These are phyloP conservation scores for Brienomyrus brachyistius DNA, from an alignment of 2,113 vertebrate genomes.

Conservation along the genomic window DNA sequence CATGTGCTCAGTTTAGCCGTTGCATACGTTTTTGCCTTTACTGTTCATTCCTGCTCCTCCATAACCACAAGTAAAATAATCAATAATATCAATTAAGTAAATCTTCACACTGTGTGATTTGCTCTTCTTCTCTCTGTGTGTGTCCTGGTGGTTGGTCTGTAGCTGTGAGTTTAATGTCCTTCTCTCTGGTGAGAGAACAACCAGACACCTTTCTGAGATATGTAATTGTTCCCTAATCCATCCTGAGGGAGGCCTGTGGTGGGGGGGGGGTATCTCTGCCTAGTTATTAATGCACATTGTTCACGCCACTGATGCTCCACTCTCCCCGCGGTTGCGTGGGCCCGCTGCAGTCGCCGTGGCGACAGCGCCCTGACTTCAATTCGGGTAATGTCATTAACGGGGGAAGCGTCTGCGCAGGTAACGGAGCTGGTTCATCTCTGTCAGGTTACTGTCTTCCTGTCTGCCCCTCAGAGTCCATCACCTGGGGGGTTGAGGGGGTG, in stretches of 20 bases:
- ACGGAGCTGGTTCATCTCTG: slow-evolving; percentile 50
- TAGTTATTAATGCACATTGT: slow-evolving; percentile 27
- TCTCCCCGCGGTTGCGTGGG: slow-evolving; percentile 21
- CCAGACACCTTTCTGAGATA: slow-evolving; percentile 66
- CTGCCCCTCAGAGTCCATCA: slow-evolving; percentile 13
- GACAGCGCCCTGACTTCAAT: slow-evolving; percentile 27
- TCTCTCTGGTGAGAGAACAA: slow-evolving; percentile 64
- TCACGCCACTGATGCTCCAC: slow-evolving; percentile 27
- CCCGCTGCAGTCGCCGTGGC: slow-evolving; percentile 31
- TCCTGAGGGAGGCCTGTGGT: slow-evolving; percentile 47
- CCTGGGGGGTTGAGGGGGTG: not conserved
- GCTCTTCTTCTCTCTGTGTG: not conserved
- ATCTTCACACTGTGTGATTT: slow-evolving; percentile 23
- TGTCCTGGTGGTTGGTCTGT: slow-evolving; percentile 34
- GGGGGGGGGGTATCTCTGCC: slow-evolving; percentile 39
- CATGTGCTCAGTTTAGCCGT: not conserved
- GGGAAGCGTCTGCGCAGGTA: slow-evolving; percentile 40
- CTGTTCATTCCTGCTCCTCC: not conserved
- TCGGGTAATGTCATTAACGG: slow-evolving; percentile 47
- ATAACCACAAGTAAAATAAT: not conserved
- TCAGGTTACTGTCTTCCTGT: slow-evolving; percentile 50
- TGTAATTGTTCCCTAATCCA: slow-evolving; percentile 76
- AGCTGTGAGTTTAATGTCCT: slow-evolving; percentile 67
- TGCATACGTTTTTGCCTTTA: not conserved
- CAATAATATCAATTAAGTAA: not conserved